Evolutionary conservation across 35 echinoderm and acorn worm species (phyloP).

Genomic region (Strongylocentrotus purpuratus): DNA sequence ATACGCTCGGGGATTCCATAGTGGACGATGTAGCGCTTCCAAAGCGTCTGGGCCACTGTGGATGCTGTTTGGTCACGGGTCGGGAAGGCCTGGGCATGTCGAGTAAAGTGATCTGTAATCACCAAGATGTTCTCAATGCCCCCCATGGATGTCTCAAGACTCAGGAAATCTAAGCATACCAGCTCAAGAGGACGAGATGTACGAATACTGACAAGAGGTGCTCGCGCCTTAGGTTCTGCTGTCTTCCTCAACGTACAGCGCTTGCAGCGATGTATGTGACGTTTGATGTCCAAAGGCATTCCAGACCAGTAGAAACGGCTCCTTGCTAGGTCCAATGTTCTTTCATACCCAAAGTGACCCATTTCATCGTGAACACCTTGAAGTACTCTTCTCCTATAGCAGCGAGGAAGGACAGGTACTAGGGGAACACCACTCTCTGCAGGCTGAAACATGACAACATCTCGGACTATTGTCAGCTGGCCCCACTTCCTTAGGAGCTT

Average conservation of each 20-base stretch:
- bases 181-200: slow-evolving; percentile 55
- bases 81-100: slow-evolving; percentile 26
- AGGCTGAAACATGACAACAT: not conserved
- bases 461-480: not conserved
- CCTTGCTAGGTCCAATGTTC: no score
- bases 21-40: no score
- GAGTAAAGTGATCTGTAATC: no score
- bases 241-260: slow-evolving; percentile 20
- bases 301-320: slow-evolving; percentile 48
- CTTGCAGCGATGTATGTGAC: no score
- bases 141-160: slow-evolving; percentile 54
- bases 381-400: slow-evolving; percentile 44
- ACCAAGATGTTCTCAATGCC: slow-evolving; percentile 58
- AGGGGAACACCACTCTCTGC: not conserved
- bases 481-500: slow-evolving; percentile 30
- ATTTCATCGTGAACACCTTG: slow-evolving; percentile 54
- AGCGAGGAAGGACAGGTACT: slow-evolving; percentile 53
- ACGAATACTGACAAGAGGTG: slow-evolving; percentile 37
- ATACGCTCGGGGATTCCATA: no score
- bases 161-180: slow-evolving; percentile 64
- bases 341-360: slow-evolving; percentile 56
- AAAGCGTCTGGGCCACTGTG: slow-evolving; percentile 52
- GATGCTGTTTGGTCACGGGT: slow-evolving; percentile 57
- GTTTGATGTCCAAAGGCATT: slow-evolving; percentile 41
- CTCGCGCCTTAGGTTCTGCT: not conserved